Evolutionary conservation across 2,888 invertebrate genomes (phyloP).

Genomic region (Seira ritae): DNA sequence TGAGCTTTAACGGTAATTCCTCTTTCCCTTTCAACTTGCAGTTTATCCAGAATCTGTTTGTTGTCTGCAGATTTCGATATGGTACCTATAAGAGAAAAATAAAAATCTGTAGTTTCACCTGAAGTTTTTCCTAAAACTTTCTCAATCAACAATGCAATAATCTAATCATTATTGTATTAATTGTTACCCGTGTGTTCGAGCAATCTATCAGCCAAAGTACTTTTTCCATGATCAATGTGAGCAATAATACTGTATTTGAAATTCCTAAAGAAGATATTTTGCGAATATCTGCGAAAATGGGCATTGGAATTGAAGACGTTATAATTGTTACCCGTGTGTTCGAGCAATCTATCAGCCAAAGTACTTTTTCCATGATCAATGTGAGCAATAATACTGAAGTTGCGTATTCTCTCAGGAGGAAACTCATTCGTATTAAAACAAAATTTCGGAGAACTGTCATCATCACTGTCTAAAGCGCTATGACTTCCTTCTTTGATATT

Average conservation of each 20-base stretch:
- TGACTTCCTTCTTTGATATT: too few species aligned
- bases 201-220: conserved; percentile 96
- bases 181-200: too few species aligned
- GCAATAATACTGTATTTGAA: conserved; percentile 97
- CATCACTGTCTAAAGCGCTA: too few species aligned
- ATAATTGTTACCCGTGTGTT: too few species aligned
- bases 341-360: conserved; percentile 94
- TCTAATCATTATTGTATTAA: conserved; percentile 16
- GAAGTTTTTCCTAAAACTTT: too few species aligned
- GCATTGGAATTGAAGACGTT: conserved; percentile 87
- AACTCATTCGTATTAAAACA: conserved; percentile 74
- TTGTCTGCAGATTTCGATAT: conserved; percentile 75
- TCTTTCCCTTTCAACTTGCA: conserved; percentile 92
- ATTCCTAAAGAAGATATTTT: background rate
- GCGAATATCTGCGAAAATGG: conserved; percentile 92
- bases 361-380: conserved; percentile 99
- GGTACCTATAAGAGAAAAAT: conserved; percentile 75
- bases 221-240: conserved; percentile 99
- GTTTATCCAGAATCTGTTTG: conserved; percentile 77
- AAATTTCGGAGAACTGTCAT: conserved; percentile 29
- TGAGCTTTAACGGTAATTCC: conserved; percentile 99
- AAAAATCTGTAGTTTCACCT: too few species aligned
- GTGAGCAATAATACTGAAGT: conserved; percentile 99
- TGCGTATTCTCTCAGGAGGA: conserved; percentile 82
- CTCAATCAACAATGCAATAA: conserved; percentile 5